A percentile compares a stretch with the other conserved stretches of the same genome.
Evolutionary conservation across 2,888 invertebrate genomes (phyloP).

Genomic region (Lampropteryx suffumata): DNA sequence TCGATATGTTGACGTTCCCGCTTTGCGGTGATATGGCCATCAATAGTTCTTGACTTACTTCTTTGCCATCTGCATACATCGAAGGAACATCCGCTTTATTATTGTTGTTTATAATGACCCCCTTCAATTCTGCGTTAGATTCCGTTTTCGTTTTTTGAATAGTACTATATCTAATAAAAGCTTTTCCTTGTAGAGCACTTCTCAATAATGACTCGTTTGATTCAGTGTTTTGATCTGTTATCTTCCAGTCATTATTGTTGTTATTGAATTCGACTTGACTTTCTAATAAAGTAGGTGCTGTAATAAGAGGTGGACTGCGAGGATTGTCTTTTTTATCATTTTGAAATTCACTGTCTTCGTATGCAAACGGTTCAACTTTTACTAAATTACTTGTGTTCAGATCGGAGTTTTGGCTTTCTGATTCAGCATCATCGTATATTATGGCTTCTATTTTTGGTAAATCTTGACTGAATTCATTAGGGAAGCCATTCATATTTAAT

Average conservation of each 20-base stretch:
- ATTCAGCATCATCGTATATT: slow-evolving; percentile 90
- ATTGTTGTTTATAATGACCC: slow-evolving; percentile 72
- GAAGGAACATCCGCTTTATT: slow-evolving; percentile 80
- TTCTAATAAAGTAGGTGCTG: slow-evolving; percentile 79
- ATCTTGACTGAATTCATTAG: slow-evolving; percentile 82
- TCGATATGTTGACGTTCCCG: slow-evolving; percentile 74
- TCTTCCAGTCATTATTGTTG: slow-evolving; percentile 92
- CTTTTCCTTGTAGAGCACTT: slow-evolving; percentile 93
- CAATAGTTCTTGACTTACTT: slow-evolving; percentile 61
- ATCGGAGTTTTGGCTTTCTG: slow-evolving; percentile 89
- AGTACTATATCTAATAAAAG: slow-evolving; percentile 81
- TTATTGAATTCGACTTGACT: slow-evolving; percentile 83
- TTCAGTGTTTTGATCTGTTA: slow-evolving; percentile 87
- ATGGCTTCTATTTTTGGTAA: slow-evolving; percentile 88
- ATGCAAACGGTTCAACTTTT: slow-evolving; percentile 71
- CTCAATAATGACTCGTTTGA: slow-evolving; percentile 89
- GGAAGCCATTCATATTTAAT: slow-evolving; percentile 86
- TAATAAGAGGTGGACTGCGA: slow-evolving; percentile 66
- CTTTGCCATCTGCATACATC: slow-evolving; percentile 78
- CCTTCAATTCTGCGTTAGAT: slow-evolving; percentile 65
- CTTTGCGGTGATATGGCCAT: slow-evolving; percentile 70
- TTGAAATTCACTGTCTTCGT: slow-evolving; percentile 69
- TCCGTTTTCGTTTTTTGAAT: slow-evolving; percentile 78
- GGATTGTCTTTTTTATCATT: slow-evolving; percentile 74
- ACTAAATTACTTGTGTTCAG: slow-evolving; percentile 84